Base-by-base conservation (phyloP, 1,140 invertebrate genomes). In the Leucophenga varia region DNA sequence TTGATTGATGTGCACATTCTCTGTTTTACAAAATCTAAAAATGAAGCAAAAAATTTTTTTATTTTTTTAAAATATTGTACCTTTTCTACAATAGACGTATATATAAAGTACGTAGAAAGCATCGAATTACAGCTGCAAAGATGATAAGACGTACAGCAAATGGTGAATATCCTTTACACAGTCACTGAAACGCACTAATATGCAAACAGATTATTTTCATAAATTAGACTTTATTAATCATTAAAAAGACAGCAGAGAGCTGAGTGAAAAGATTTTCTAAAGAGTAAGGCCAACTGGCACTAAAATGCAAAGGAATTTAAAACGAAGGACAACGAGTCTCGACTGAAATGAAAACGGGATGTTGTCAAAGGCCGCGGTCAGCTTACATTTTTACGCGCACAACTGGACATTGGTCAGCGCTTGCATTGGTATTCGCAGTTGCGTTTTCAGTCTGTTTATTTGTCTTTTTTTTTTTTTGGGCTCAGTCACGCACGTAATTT, bases 171-270 rank as follows among this genome's bases (percentile, higher is more conserved):
- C 14, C 7, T 38, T 10, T 22, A 18, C 31, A n/a, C 9, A 12
- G 18, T 30, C 21, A 52, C 46, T 45, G 47, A 43, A 22, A 40
- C 43, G 14, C 35, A 44, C 40, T 39, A 21, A 34, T 32, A 14
- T 42, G 63, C 63, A 65, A 69, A 61, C 55, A 68, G 64, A 69
- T 69, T 69, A 69, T 60, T 61, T 69, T 69, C 60, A 69, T 64
- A 69, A 61, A 69, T 69, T 69, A 61, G 64, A 64, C 60, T 69
- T 69, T 64, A 68, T 69, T 69, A 65, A 64, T 69, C 60, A 69
- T 61, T 69, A 69, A 55, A 58, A 54, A 49, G 64, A 59, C 64
- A 68, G 53, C 47, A 45, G 38, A 45, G 48, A 38, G 41, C 43
- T 19, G 41, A 52, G 46, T 38, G 37, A 50, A 22, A 9, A 36